These are phyloP conservation scores for Brachyalestes nurse DNA, from an alignment of 2,797 vertebrate species.

Conservation along the genomic window DNA sequence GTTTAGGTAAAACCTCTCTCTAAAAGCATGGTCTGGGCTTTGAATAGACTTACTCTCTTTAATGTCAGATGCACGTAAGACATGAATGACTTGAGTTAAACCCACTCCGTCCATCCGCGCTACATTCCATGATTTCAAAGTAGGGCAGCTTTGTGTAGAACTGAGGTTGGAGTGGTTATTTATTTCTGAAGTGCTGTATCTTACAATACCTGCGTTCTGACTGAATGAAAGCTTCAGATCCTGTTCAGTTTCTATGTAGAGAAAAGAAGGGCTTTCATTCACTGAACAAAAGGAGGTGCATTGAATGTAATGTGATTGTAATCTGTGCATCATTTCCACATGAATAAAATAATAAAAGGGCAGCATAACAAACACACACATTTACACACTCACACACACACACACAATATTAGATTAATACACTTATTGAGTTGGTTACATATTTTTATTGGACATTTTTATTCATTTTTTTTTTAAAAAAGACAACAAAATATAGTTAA, in stretches of 20 bases:
- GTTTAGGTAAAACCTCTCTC: not conserved
- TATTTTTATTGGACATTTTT: too few relatives aligned
- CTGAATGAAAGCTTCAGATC: not conserved
- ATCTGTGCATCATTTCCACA: too few relatives aligned
- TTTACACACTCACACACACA: too few relatives aligned
- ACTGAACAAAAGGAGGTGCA: too few relatives aligned
- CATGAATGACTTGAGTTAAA: not conserved
- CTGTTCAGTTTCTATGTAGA: not conserved
- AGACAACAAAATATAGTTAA: too few relatives aligned
- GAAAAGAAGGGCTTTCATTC: not conserved
- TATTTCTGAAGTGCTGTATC: not conserved
- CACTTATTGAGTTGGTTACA: too few relatives aligned
- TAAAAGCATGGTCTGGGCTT: not conserved
- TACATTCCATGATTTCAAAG: not conserved
- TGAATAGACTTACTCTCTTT: not conserved
- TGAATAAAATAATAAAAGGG: too few relatives aligned
- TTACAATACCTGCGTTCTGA: not conserved
- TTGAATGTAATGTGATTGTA: too few relatives aligned
- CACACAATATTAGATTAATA: too few relatives aligned
- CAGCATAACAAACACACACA: too few relatives aligned
- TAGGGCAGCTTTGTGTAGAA: not conserved
- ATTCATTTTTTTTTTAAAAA: too few relatives aligned
- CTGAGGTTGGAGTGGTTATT: not conserved
- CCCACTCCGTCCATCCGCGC: too few relatives aligned
- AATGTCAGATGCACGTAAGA: not conserved